Percentiles rank a stretch among this genome's conserved stretches.
Conservation (phyloP, 2,113 vertebrate genomes). For the Sialia sialis region DNA sequence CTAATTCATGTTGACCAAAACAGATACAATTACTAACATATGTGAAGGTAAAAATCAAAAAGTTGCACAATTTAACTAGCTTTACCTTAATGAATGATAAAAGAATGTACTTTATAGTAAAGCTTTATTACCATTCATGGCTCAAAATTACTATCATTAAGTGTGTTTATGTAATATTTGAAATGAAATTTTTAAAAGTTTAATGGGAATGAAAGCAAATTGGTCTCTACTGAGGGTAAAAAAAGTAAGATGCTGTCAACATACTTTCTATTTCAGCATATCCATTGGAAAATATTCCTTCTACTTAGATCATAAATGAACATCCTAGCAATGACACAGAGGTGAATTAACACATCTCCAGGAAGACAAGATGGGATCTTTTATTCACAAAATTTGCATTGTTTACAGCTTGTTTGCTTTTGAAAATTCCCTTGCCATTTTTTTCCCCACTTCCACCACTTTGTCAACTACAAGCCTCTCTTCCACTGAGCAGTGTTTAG, state of each 20-base stretch:
- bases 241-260: background rate
- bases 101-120: conserved; percentile 27
- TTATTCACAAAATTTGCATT: background rate
- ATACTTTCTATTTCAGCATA: background rate
- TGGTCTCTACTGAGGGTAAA: background rate
- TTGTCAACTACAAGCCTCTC: background rate
- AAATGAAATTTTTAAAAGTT: background rate
- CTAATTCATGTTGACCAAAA: background rate
- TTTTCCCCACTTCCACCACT: background rate
- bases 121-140: background rate
- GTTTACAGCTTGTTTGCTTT: background rate
- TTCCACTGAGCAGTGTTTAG: background rate
- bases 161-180: conserved; percentile 25
- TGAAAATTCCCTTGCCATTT: background rate
- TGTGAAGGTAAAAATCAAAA: background rate
- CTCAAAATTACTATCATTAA: conserved; percentile 37
- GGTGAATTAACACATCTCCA: background rate
- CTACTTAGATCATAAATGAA: background rate
- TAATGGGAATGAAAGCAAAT: conserved; percentile 23
- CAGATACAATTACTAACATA: background rate
- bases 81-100: conserved; percentile 33
- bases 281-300: background rate
- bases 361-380: background rate
- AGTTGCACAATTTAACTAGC: background rate
- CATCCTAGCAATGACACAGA: background rate